These are phyloP conservation scores for Psylliodes chrysocephalus DNA, from an alignment of 2,888 invertebrate species.

Conservation along the genomic window DNA sequence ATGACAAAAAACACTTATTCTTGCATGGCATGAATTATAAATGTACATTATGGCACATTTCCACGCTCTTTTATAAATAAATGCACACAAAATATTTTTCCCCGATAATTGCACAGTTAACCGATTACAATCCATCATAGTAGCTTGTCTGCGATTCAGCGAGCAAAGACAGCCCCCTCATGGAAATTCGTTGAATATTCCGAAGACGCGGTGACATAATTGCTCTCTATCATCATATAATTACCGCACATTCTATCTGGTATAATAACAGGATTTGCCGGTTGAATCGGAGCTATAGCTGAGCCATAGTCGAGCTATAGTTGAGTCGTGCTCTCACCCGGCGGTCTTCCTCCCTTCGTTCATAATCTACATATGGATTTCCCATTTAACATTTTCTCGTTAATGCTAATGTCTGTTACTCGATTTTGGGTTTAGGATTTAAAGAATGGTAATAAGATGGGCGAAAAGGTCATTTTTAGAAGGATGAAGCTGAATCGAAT, in stretches of 20 bases:
- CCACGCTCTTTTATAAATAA: too few relatives aligned
- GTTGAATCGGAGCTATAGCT: slow-evolving; percentile 46
- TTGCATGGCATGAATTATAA: too few relatives aligned
- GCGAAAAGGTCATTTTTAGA: too few relatives aligned
- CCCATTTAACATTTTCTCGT: slow-evolving; percentile 53
- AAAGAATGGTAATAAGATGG: too few relatives aligned
- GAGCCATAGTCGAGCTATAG: slow-evolving; percentile 7
- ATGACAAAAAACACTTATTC: too few relatives aligned
- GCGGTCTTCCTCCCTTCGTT: slow-evolving; percentile 48
- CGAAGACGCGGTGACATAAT: slow-evolving; percentile 38
- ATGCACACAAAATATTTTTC: too few relatives aligned
- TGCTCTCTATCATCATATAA: slow-evolving; percentile 45
- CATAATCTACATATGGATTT: slow-evolving; percentile 61
- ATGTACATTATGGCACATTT: too few relatives aligned
- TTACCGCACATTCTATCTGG: slow-evolving; percentile 42
- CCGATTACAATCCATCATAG: slow-evolving; percentile 22
- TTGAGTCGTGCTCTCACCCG: slow-evolving; percentile 13
- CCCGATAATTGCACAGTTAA: not conserved
- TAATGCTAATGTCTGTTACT: slow-evolving; percentile 4
- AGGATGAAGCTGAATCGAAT: too few relatives aligned
- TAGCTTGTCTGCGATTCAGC: slow-evolving; percentile 8
- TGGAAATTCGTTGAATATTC: slow-evolving; percentile 31
- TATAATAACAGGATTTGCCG: slow-evolving; percentile 49
- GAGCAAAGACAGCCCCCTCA: slow-evolving; percentile 14
- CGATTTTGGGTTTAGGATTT: too few relatives aligned